A percentile compares a stretch with the other conserved stretches of the same genome.
These are phyloP conservation scores for Metopolophium dirhodum DNA, from an alignment of 1,140 invertebrate species.

Conservation along the genomic window DNA sequence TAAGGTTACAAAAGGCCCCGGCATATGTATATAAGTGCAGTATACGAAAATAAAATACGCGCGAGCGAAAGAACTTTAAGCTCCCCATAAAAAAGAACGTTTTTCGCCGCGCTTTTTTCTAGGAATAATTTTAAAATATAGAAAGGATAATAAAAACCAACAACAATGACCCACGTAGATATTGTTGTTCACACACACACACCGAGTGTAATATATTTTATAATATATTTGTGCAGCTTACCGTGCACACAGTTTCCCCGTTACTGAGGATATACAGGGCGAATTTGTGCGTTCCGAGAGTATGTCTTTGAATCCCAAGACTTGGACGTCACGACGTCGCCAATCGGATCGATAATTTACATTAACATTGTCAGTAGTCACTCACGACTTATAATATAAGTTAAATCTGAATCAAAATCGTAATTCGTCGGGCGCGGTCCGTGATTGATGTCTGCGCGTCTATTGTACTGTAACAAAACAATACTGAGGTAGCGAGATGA, in stretches of 20 bases:
- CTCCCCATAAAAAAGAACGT: constrained; percentile 6
- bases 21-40: background rate
- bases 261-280: background rate
- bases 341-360: background rate
- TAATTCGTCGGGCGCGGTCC: too few relatives aligned
- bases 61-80: background rate
- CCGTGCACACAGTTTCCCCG: background rate
- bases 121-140: constrained; percentile 49
- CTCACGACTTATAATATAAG: background rate
- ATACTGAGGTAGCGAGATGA: background rate
- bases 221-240: background rate
- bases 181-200: background rate
- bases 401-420: background rate
- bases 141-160: constrained; percentile 44
- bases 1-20: background rate
- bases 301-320: background rate
- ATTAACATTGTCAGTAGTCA: background rate
- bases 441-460: background rate
- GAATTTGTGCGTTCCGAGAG: background rate
- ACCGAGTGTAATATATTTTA: background rate
- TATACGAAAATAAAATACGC: background rate
- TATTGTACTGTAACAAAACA: too few relatives aligned
- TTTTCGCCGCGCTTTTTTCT: constrained; percentile 19
- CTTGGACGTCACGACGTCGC: background rate
- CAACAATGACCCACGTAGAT: constrained; percentile 42